Conservation (phyloP, 2,113 vertebrate species). For the Platysternon megacephalum region DNA sequence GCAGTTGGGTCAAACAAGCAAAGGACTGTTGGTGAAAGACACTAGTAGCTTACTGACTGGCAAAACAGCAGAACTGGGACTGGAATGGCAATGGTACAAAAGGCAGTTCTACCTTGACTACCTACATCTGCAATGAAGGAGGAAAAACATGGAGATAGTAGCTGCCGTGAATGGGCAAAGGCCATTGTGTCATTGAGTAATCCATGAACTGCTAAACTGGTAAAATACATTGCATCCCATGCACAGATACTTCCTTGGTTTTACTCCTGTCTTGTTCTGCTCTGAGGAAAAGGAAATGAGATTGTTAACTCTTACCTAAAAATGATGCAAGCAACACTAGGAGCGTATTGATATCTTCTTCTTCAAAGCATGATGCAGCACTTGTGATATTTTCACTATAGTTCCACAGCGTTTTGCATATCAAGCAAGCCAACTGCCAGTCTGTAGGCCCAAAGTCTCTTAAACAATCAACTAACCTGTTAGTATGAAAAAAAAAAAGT, state of each 20-base stretch:
- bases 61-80: not conserved
- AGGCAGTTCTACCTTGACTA: not conserved
- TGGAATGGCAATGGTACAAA: not conserved
- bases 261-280: not conserved
- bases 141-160: not conserved
- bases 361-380: slow-evolving; percentile 66
- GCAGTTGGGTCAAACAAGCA: not conserved
- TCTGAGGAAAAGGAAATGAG: not conserved
- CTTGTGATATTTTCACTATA: slow-evolving; percentile 78
- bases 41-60: not conserved
- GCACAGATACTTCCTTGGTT: not conserved
- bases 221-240: not conserved
- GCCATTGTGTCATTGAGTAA: not conserved
- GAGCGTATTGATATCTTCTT: slow-evolving; percentile 71
- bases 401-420: slow-evolving; percentile 96
- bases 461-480: slow-evolving; percentile 91
- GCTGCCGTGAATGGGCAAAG: not conserved
- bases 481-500: not conserved
- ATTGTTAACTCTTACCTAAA: slow-evolving; percentile 78
- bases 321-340: slow-evolving; percentile 80
- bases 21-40: not conserved
- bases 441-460: slow-evolving; percentile 89
- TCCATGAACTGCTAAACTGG: not conserved
- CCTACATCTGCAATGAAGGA: not conserved
- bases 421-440: slow-evolving; percentile 91